These are phyloP conservation scores for Ctenicera cuprea DNA, from an alignment of 2,888 invertebrate species.

Conservation along the genomic window DNA sequence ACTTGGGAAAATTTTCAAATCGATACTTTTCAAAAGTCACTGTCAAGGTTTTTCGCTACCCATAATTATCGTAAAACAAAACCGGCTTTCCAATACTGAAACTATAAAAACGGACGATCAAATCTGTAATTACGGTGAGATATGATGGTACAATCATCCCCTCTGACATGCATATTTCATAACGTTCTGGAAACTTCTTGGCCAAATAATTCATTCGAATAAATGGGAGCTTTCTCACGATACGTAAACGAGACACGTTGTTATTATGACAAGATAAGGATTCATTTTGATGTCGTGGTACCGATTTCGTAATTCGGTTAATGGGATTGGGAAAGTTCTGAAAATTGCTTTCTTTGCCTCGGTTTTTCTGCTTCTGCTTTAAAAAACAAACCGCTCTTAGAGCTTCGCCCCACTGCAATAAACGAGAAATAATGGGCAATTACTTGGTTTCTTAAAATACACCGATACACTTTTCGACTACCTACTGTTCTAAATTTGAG, in stretches of 20 bases:
- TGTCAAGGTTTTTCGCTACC: constrained; percentile 1
- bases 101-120: constrained; percentile 6
- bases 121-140: constrained; percentile 12
- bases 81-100: not conserved
- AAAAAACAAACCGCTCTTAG: not conserved
- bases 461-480: not conserved
- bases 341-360: not conserved
- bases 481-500: constrained; percentile 3
- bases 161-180: constrained; percentile 22
- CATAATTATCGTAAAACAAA: constrained; percentile 1
- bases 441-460: constrained; percentile 4
- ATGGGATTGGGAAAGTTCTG: not conserved
- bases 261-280: not conserved
- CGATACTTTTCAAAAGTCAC: constrained; percentile 1
- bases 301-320: not conserved
- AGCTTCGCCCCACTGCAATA: constrained; percentile 8
- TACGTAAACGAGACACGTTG: not conserved
- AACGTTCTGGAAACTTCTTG: constrained; percentile 6
- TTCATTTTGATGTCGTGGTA: not conserved
- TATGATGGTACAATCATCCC: not conserved
- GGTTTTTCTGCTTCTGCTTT: not conserved
- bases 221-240: constrained; percentile 25
- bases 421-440: constrained; percentile 24
- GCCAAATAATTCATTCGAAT: constrained; percentile 11
- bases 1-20: constrained; percentile 3